Evolutionary conservation across 2,797 vertebrate species (phyloP).

Genomic region (Mionectes olivaceus): DNA sequence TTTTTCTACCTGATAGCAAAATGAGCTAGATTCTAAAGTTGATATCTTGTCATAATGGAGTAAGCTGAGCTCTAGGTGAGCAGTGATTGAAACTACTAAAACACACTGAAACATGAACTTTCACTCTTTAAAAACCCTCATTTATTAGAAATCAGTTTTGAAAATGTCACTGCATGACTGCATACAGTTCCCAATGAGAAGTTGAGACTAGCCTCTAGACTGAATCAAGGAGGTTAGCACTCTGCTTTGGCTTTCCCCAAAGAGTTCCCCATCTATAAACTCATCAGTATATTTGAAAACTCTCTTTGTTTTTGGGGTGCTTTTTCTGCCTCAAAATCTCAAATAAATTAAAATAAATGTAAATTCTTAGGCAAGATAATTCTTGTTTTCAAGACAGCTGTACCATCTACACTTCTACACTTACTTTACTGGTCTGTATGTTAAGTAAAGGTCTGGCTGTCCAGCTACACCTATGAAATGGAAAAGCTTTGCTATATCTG

Average conservation of each 20-base stretch:
- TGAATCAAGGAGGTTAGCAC: neutral
- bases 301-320: neutral
- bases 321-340: neutral
- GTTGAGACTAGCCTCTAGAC: neutral
- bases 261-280: neutral
- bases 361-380: neutral
- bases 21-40: neutral
- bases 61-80: neutral
- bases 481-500: neutral
- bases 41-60: neutral
- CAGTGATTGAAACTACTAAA: neutral
- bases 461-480: neutral
- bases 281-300: neutral
- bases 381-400: neutral
- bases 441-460: neutral
- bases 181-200: neutral
- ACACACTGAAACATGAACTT: neutral
- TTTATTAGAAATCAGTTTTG: neutral
- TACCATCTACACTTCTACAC: neutral
- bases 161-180: neutral
- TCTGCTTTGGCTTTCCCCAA: neutral
- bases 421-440: neutral
- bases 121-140: neutral
- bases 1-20: neutral
- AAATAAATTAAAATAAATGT: neutral